Evolutionary conservation across 2,888 invertebrate species (phyloP), one percentile per base, ranked within the genome.

Genomic region (Parascotia fuliginaria): DNA sequence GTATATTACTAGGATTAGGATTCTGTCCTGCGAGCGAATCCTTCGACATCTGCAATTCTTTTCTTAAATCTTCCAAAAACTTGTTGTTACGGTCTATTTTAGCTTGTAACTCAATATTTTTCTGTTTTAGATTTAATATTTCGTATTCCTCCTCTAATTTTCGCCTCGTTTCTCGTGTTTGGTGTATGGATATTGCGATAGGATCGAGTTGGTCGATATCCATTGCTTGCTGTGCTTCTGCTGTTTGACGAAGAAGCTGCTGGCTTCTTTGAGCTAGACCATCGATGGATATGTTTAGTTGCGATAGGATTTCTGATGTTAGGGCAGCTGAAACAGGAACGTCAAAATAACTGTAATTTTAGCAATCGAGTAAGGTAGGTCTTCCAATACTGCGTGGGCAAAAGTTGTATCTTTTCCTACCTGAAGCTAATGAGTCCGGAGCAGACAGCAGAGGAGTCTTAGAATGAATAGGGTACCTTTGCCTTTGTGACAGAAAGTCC

Each of bases 41-140:
- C 27, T 69, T 83, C 0, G 88, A 89, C 27, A 56, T 54, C 4
- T 77, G 73, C 64, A 92, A 77, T 52, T 92, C 91, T 9, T 62
- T 72, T 44, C 75, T 78, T 46, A 87, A 40, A 4, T 70, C 73
- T 1, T 80, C 75, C 47, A 89, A 59, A 75, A 84, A 79, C 60
- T 62, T 80, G 16, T 79, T 78, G 57, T 91, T 91, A 37, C 85
- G 75, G 40, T 87, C 80, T 29, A 92, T 88, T 71, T 81, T 82
- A 12, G 46, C 57, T 73, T 90, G 87, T 12, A 90, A 42, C 50
- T 81, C 74, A 0, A 62, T 53, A 45, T 89, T 86, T 22, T 83
- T 85, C 56, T 91, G 92, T 29, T 79, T 79, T 6, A 92, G 47
- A 46, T 84, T 82, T 0, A 92, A 55, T 14, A 89, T 76, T 44